These are phyloP conservation scores for Cyrtonyx montezumae DNA, from an alignment of 2,113 vertebrate species.

Conservation along the genomic window DNA sequence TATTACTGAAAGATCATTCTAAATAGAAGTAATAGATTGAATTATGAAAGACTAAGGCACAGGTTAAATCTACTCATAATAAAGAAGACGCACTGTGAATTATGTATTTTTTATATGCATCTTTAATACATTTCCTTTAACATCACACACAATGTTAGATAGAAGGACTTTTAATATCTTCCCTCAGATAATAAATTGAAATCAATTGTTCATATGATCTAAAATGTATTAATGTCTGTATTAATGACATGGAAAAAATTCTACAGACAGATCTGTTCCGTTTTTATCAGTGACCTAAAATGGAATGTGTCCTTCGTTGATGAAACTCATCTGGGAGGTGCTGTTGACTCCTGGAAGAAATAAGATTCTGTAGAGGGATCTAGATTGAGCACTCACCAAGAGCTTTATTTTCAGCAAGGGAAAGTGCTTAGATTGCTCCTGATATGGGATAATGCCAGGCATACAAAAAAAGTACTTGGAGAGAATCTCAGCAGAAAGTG, in stretches of 20 bases:
- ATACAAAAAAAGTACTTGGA: not conserved
- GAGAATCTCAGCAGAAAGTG: not conserved
- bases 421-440: not conserved
- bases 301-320: not conserved
- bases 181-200: not conserved
- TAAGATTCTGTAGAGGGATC: not conserved
- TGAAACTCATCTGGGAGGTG: not conserved
- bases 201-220: not conserved
- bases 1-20: not conserved
- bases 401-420: not conserved
- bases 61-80: not conserved
- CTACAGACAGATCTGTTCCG: not conserved
- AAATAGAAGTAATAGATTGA: not conserved
- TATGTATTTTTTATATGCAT: not conserved
- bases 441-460: not conserved
- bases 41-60: not conserved
- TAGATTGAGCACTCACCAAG: not conserved
- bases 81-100: not conserved
- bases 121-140: not conserved
- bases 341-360: not conserved
- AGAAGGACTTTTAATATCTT: not conserved
- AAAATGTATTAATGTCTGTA: not conserved
- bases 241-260: not conserved
- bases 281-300: not conserved
- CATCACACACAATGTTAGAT: not conserved